Evolutionary conservation across 2,113 vertebrate species (phyloP).

Genomic region (Anoura caudifer): DNA sequence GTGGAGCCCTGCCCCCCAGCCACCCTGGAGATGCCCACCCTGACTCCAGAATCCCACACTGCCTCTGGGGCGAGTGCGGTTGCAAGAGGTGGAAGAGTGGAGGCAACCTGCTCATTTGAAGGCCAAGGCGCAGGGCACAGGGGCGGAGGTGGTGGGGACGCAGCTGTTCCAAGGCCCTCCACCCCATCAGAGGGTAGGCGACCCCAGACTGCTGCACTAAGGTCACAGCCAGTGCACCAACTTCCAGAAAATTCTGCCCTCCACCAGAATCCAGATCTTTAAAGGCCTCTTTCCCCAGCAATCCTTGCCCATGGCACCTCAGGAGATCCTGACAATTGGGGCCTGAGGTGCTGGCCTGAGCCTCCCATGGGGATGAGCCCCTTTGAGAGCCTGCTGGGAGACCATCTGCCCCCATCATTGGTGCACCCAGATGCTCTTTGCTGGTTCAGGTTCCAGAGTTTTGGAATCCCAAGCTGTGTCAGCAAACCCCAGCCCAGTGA

Average conservation of each 20-base stretch:
- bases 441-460: neutral
- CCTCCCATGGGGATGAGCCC: neutral
- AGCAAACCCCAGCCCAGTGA: neutral
- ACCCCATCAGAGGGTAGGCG: neutral
- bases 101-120: neutral
- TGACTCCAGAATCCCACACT: neutral
- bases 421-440: neutral
- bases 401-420: fast-evolving
- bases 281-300: neutral
- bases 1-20: neutral
- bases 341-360: neutral
- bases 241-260: neutral
- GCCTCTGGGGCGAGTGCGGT: neutral
- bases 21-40: too few relatives aligned
- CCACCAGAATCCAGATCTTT: neutral
- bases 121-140: neutral
- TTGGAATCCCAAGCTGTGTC: neutral
- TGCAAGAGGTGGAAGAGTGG: neutral
- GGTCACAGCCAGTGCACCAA: neutral
- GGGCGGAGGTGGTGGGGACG: too few relatives aligned
- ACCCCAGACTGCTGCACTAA: fast-evolving
- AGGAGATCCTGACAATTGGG: fast-evolving
- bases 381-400: neutral
- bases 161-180: neutral
- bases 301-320: neutral